Base-by-base conservation (phyloP, 2,888 invertebrate species). In the Conus canariensis region DNA sequence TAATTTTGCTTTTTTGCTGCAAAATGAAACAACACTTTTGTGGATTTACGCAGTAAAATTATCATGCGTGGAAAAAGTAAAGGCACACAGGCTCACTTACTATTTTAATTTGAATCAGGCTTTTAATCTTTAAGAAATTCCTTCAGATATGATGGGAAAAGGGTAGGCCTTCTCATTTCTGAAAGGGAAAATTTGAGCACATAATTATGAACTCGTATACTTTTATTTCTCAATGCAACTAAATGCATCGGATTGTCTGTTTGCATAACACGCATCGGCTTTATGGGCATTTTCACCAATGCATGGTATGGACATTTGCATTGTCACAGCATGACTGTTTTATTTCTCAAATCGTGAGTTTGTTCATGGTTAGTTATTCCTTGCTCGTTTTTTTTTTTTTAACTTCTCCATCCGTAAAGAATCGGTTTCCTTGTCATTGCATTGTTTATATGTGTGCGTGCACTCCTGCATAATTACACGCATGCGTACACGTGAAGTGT, bases 221-320 rank as follows among this genome's bases (percentile, higher is more conserved):
- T 16, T 64, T 64, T 64, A 30, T 10, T 64, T 64, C 16, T 64
- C 64, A 64, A 14, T 14, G n/a, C 70, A 70, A 16, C 22, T 19
- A 22, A 22, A 8, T 70, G 22, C 70, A 16, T 70, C n/a, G 19
- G 70, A 8, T 1, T 70, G 70, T 14, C 16, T 22, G 70, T 70
- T 16, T 70, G 58, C 58, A 56, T 58, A 30, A 58, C 56, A n/a
- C 30, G 83, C 58, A 58, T 85, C 19, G 19, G n/a, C 59, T 56
- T 85, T 85, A 56, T 85, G 22, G 58, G 60, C 85, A 85, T 45
- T 19, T 19, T n/a, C n/a, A 85, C 22, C 87, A 83, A 25, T 89
- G 58, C 85, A 56, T 64, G 56, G 58, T 85, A 45, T 83, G 64
- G 58, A 74, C 85, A 85, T 64, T 12, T 67, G 82, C 58, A 74